Percentiles rank a stretch among this genome's conserved stretches.
phyloP scores from a whole-genome alignment of 2,797 vertebrate genomes.

The Platalea minor region DNA sequence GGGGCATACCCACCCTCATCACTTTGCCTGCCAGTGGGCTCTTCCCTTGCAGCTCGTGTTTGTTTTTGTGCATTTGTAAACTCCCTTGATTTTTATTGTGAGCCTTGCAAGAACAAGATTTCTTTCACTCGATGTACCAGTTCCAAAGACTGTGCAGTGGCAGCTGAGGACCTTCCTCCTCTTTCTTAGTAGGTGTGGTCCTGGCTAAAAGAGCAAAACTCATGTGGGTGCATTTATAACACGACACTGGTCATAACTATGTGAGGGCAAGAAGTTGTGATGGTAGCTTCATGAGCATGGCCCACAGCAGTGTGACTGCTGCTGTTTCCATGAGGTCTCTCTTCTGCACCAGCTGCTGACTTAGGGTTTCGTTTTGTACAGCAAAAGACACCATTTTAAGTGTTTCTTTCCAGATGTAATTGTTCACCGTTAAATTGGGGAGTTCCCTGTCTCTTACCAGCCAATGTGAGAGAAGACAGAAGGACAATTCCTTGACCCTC shows the following conservation, averaged over 20 bases:
- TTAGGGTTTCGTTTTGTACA: neutral
- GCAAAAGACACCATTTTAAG: neutral
- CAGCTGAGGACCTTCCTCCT: neutral
- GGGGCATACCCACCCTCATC: neutral
- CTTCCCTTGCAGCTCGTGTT: neutral
- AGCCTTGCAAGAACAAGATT: neutral
- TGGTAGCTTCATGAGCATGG: fast-evolving
- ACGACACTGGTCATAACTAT: fast-evolving
- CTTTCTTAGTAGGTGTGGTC: neutral
- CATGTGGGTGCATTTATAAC: neutral
- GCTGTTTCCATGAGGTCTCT: neutral
- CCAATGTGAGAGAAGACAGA: too few species aligned
- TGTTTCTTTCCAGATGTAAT: neutral
- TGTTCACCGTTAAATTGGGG: fast-evolving
- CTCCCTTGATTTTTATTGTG: neutral
- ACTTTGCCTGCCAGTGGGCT: neutral
- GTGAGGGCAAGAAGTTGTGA: neutral
- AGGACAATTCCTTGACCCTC: too few species aligned
- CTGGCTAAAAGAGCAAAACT: neutral
- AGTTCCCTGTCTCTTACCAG: neutral
- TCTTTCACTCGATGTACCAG: too few species aligned
- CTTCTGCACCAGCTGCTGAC: neutral
- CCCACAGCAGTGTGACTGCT: neutral
- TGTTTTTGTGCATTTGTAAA: neutral
- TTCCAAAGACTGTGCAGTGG: fast-evolving